phyloP scores from a whole-genome alignment of 2,797 vertebrate genomes.

The Sardinella longiceps region DNA sequence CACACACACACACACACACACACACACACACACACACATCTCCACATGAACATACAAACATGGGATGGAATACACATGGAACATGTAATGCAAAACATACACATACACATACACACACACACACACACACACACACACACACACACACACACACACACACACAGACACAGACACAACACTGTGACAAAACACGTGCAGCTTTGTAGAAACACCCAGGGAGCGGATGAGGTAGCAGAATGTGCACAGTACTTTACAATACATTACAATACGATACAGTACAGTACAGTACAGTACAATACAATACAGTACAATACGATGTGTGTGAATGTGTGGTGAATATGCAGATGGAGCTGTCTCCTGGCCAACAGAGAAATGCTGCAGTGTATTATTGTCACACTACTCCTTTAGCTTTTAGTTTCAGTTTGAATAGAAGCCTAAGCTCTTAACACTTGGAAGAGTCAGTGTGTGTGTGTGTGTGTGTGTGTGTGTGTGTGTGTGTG shows the following conservation, averaged over 20 bases:
- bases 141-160: constrained; percentile 24
- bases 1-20: constrained; percentile 34
- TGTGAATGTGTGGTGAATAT: not conserved
- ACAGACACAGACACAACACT: not conserved
- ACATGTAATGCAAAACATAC: too few relatives aligned
- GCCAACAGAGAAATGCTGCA: not conserved
- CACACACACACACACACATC: not conserved
- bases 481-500: not conserved
- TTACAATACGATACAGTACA: constrained; percentile 32
- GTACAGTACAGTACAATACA: constrained; percentile 18
- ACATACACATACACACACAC: constrained; percentile 23
- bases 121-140: constrained; percentile 22
- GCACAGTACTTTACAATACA: constrained; percentile 12
- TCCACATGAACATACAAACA: not conserved
- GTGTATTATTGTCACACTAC: not conserved
- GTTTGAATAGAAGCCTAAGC: not conserved
- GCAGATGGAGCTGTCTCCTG: not conserved
- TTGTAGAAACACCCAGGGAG: constrained; percentile 47
- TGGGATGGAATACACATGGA: too few relatives aligned
- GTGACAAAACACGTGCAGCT: constrained; percentile 37
- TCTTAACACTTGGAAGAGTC: too few relatives aligned
- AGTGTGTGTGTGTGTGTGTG: not conserved
- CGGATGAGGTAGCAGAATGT: constrained; percentile 46
- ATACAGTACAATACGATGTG: too few relatives aligned
- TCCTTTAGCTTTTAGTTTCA: not conserved